Conservation (phyloP, 2,888 invertebrate genomes). For the Archips xylosteana region DNA sequence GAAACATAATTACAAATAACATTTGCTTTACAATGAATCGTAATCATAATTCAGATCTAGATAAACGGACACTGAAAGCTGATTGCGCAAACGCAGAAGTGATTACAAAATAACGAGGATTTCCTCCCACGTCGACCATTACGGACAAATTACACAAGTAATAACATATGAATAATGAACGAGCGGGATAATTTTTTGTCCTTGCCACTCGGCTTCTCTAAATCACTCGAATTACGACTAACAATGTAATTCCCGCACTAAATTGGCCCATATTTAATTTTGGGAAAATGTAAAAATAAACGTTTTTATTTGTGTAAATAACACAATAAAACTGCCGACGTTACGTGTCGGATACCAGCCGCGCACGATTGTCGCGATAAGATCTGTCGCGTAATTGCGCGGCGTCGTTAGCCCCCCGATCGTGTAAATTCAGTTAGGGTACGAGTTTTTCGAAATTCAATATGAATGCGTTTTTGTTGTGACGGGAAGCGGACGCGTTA, state of each 20-base stretch:
- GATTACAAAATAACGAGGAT: conserved; percentile 78
- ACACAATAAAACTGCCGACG: conserved; percentile 81
- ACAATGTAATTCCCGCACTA: conserved; percentile 73
- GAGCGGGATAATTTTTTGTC: conserved; percentile 50
- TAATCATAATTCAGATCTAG: conserved; percentile 73
- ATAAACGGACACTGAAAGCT: conserved; percentile 68
- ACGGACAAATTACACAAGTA: conserved; percentile 73
- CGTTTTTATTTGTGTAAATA: conserved; percentile 86
- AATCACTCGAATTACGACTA: conserved; percentile 72
- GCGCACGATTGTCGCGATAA: conserved; percentile 78
- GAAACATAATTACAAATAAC: conserved; percentile 59
- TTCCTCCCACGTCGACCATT: conserved; percentile 74
- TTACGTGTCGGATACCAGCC: conserved; percentile 69
- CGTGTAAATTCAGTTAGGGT: conserved; percentile 83
- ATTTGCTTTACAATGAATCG: conserved; percentile 79
- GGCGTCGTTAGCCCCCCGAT: conserved; percentile 77
- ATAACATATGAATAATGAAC: conserved; percentile 72
- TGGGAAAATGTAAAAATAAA: conserved; percentile 86
- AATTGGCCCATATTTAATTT: conserved; percentile 85
- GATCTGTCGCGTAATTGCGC: conserved; percentile 81
- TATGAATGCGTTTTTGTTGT: conserved; percentile 64
- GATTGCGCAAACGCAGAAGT: conserved; percentile 65
- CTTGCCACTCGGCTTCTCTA: conserved; percentile 52
- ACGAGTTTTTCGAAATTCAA: conserved; percentile 74
- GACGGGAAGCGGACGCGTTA: conserved; percentile 79